Conservation (phyloP, 2,888 invertebrate species). For the Xestia c-nigrum region DNA sequence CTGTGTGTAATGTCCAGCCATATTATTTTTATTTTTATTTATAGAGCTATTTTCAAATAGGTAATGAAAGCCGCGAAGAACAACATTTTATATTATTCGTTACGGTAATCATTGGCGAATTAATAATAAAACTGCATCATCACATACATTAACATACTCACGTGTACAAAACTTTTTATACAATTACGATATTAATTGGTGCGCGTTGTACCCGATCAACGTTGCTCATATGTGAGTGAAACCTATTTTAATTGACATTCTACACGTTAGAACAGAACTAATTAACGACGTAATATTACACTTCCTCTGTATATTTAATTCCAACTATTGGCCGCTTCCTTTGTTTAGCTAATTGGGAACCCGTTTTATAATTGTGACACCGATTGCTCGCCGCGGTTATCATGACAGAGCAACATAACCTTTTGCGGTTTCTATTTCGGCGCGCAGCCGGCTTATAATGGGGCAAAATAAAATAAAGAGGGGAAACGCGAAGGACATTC, state of each 20-base stretch:
- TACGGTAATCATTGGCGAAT: neutral
- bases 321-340: conserved; percentile 50
- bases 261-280: conserved; percentile 20
- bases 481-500: conserved; percentile 52
- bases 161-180: neutral
- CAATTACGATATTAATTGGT: conserved; percentile 10
- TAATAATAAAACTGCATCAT: neutral
- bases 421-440: conserved; percentile 65
- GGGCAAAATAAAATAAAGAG: conserved; percentile 56
- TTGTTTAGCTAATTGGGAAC: conserved; percentile 61
- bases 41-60: neutral
- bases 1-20: no score
- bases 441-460: conserved; percentile 52
- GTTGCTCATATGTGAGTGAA: conserved; percentile 10
- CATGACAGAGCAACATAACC: conserved; percentile 62
- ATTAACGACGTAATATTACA: conserved; percentile 40
- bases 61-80: neutral
- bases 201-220: neutral
- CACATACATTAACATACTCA: conserved; percentile 3
- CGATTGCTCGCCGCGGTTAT: conserved; percentile 57
- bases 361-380: conserved; percentile 60
- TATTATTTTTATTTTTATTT: no score
- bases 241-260: conserved; percentile 42
- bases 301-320: conserved; percentile 50
- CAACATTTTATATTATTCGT: neutral